These are phyloP conservation scores for Burhinus oedicnemus DNA, from an alignment of 2,113 vertebrate species.

Conservation along the genomic window DNA sequence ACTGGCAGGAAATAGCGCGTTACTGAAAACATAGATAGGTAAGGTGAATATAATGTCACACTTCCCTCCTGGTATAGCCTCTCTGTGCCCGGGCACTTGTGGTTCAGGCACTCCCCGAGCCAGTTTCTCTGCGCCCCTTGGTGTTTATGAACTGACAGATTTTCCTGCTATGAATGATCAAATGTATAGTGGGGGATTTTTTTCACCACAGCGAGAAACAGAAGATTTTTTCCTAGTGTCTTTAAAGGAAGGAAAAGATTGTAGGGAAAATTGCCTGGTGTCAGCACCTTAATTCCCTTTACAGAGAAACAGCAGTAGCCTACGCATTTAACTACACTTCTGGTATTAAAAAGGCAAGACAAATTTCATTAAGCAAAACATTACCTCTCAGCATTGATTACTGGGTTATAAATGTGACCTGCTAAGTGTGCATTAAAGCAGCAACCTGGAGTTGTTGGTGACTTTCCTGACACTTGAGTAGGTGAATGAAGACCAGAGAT, in stretches of 20 bases:
- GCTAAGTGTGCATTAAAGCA: not conserved
- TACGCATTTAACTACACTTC: not conserved
- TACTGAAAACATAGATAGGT: not conserved
- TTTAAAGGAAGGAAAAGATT: not conserved
- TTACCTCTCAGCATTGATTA: not conserved
- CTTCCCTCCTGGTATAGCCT: not conserved
- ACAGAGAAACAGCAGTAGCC: not conserved
- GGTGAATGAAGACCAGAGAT: not conserved
- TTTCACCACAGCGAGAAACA: not conserved
- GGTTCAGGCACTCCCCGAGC: not conserved
- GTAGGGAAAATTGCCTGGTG: not conserved
- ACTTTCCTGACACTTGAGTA: not conserved
- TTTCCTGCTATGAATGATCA: not conserved
- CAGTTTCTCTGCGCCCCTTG: not conserved
- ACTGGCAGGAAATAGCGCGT: not conserved
- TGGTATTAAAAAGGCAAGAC: constrained; percentile 1
- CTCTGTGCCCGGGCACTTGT: not conserved
- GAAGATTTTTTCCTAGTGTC: not conserved
- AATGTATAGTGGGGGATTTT: not conserved
- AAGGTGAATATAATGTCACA: not conserved
- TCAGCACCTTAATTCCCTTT: not conserved
- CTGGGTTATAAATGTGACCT: not conserved
- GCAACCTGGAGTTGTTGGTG: not conserved
- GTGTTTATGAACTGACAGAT: not conserved
- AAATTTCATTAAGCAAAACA: constrained; percentile 14